These are phyloP conservation scores for Apotomis turbidana DNA, from an alignment of 2,888 invertebrate genomes.

Conservation along the genomic window DNA sequence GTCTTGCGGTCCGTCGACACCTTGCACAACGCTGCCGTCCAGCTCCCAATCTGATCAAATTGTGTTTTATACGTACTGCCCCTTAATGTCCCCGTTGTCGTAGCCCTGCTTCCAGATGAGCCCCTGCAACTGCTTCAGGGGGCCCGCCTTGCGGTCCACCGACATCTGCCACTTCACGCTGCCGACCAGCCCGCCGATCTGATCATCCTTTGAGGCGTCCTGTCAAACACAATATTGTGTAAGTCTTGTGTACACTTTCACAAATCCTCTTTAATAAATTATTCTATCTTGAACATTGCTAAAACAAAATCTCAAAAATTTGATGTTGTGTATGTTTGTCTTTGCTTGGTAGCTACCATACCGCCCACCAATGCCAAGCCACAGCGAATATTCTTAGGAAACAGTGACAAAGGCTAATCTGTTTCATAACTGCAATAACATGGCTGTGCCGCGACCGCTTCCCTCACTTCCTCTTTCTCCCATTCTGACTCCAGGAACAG, in stretches of 20 bases:
- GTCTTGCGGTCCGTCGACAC: too few species aligned
- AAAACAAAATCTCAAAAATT: too few species aligned
- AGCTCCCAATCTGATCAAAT: neutral
- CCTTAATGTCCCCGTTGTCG: conserved; percentile 89
- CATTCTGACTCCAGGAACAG: neutral
- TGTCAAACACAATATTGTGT: conserved; percentile 47
- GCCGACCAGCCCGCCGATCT: conserved; percentile 86
- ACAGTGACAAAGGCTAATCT: too few species aligned
- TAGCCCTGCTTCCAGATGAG: conserved; percentile 95
- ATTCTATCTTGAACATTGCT: too few species aligned
- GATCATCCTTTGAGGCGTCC: conserved; percentile 76
- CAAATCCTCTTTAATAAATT: neutral
- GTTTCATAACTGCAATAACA: too few species aligned
- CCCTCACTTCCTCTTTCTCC: too few species aligned
- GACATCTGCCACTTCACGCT: conserved; percentile 93
- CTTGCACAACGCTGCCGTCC: neutral
- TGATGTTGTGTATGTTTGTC: too few species aligned
- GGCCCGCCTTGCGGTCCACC: conserved; percentile 89
- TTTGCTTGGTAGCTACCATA: too few species aligned
- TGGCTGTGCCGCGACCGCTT: too few species aligned
- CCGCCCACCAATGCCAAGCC: too few species aligned
- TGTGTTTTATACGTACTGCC: conserved; percentile 90
- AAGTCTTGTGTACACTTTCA: conserved; percentile 20
- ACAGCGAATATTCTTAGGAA: too few species aligned
- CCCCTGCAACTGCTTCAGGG: conserved; percentile 95